Percentiles rank a stretch among this genome's conserved stretches.
Conservation (phyloP, 2,888 invertebrate genomes). For the Apotomis betuletana region DNA sequence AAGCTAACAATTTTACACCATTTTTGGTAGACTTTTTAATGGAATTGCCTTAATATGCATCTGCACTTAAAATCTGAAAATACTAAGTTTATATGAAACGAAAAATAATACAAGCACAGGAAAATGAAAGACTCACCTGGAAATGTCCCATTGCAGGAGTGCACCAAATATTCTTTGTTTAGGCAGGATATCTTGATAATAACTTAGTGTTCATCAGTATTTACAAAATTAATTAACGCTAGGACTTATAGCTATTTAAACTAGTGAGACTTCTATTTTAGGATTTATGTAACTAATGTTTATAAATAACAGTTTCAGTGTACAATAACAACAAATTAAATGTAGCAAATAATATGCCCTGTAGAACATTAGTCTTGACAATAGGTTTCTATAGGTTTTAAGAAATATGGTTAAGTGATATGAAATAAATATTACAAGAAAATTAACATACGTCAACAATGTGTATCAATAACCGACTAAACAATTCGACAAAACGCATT, state of each 20-base stretch:
- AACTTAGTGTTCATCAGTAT: constrained; percentile 13
- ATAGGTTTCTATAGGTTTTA: constrained; percentile 4
- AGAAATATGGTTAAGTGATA: background rate
- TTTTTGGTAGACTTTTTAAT: too few relatives aligned
- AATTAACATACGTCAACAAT: constrained; percentile 24
- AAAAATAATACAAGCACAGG: background rate
- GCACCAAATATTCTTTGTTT: constrained; percentile 18
- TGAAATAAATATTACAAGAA: constrained; percentile 1
- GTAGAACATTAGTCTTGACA: constrained; percentile 35
- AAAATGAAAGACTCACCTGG: constrained; percentile 27
- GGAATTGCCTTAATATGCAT: too few relatives aligned
- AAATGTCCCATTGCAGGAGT: background rate
- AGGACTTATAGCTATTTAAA: constrained; percentile 20
- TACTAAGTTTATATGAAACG: background rate
- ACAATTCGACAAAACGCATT: constrained; percentile 15
- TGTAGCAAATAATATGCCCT: constrained; percentile 21
- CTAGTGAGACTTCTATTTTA: background rate
- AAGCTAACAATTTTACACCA: too few relatives aligned
- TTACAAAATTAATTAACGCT: constrained; percentile 7
- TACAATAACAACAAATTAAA: constrained; percentile 22
- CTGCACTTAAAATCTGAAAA: background rate
- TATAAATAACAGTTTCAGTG: background rate
- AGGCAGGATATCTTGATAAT: constrained; percentile 20
- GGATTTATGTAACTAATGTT: background rate
- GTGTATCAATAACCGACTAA: constrained; percentile 18